These are phyloP conservation scores for Standfussiana lucernea DNA, from an alignment of 2,888 invertebrate species.

Conservation along the genomic window DNA sequence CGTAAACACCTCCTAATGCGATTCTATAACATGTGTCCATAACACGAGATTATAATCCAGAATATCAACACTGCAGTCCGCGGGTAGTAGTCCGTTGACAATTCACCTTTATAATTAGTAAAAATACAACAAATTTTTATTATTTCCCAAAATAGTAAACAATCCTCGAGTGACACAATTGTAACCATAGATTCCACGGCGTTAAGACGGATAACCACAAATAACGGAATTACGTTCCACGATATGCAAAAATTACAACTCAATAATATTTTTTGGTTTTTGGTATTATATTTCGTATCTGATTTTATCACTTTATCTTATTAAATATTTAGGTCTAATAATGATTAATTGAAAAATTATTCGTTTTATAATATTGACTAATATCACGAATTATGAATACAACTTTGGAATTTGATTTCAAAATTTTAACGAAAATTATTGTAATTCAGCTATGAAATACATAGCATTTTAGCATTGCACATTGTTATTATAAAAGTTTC, in stretches of 20 bases:
- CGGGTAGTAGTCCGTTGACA: conserved; percentile 54
- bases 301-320: no score
- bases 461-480: background rate
- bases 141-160: conserved; percentile 88
- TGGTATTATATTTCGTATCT: background rate
- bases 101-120: conserved; percentile 59
- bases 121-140: conserved; percentile 71
- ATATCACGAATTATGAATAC: background rate
- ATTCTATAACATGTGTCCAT: conserved; percentile 65
- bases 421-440: background rate
- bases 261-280: background rate
- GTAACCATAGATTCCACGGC: conserved; percentile 88
- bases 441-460: background rate
- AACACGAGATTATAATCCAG: conserved; percentile 52
- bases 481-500: background rate
- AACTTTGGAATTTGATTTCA: background rate
- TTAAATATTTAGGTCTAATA: background rate
- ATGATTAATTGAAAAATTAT: background rate
- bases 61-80: conserved; percentile 65
- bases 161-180: conserved; percentile 88
- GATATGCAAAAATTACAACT: conserved; percentile 67
- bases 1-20: conserved; percentile 85
- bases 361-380: background rate
- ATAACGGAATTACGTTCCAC: conserved; percentile 81
- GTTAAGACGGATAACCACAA: conserved; percentile 86